Evolutionary conservation across 1,140 invertebrate species (phyloP), one percentile per base, ranked within the genome.

Genomic region (Hycleus phaleratus): DNA sequence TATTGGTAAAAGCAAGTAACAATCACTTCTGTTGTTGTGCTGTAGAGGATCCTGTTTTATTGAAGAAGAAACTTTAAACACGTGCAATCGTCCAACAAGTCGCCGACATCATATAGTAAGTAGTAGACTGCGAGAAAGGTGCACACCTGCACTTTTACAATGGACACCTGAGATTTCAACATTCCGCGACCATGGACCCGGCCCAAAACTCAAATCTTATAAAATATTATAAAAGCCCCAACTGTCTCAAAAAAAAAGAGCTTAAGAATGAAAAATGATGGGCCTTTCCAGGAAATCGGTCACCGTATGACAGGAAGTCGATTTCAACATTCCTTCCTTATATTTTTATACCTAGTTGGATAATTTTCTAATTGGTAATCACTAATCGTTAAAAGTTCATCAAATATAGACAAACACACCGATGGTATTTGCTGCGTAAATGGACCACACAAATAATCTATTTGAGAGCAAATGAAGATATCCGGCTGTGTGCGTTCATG

Each of bases 141-240:
- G 59, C 59, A 60, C 59, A 60, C 59, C 59, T 60, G 59, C 59
- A 60, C 51, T 60, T 60, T 60, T 60, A 60, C 59, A 60, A 60
- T 60, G 59, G 54, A 60, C 59, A 60, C 53, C 59, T 60, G 59
- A 60, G 59, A 60, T 60, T 60, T 60, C 59, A 60, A 60, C 59
- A 60, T 60, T 60, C 59, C 59, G 58, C 58, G 58, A 60, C 58
- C 44, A 55, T 55, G 38, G 38, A 43, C 18, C 8, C 8, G 46
- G 46, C 47, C 53, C 49, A 26, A 43, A 45, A 26, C 47, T 50
- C 43, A 46, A 59, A 59, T 54, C 50, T 46, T 47, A 53, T 51
- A 51, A 54, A 54, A 8, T 12, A 10, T 18, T 7, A n/a, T 39
- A 48, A 53, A 59, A 54, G 44, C 38, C 45, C 46, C 52, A 52